These are phyloP conservation scores for Diuraphis noxia DNA, from an alignment of 1,140 invertebrate species.

Conservation along the genomic window DNA sequence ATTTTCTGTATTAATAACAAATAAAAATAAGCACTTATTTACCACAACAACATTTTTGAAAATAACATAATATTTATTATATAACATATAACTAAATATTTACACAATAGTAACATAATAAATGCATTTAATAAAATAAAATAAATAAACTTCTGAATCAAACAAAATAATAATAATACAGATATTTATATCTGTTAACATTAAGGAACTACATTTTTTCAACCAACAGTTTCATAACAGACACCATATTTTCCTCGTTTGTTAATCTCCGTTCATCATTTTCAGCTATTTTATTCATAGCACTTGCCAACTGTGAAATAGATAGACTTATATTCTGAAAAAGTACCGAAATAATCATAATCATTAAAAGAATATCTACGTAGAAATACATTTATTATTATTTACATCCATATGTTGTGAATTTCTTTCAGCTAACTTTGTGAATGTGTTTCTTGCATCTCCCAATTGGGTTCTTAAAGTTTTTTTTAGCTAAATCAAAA, in stretches of 20 bases:
- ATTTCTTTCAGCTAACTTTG: conserved; percentile 23
- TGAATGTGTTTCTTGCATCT: neutral
- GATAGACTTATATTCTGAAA: neutral
- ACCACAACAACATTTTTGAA: no score
- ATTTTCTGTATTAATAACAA: no score
- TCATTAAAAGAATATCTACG: neutral
- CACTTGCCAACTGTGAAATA: neutral
- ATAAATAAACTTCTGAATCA: neutral
- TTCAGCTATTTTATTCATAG: neutral
- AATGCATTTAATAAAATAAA: neutral
- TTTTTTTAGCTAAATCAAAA: conserved; percentile 19
- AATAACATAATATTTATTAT: neutral
- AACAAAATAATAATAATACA: neutral
- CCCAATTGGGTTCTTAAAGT: conserved; percentile 5
- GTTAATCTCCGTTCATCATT: neutral
- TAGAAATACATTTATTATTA: conserved; percentile 13
- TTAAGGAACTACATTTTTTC: neutral
- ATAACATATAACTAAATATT: neutral
- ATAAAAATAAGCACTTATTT: no score
- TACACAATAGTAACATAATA: no score
- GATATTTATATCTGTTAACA: neutral
- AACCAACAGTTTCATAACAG: neutral
- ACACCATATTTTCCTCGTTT: neutral
- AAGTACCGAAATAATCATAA: neutral
- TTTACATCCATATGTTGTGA: neutral